phyloP scores from a whole-genome alignment of 1,140 invertebrate genomes.

The Drosophila murphyi region DNA sequence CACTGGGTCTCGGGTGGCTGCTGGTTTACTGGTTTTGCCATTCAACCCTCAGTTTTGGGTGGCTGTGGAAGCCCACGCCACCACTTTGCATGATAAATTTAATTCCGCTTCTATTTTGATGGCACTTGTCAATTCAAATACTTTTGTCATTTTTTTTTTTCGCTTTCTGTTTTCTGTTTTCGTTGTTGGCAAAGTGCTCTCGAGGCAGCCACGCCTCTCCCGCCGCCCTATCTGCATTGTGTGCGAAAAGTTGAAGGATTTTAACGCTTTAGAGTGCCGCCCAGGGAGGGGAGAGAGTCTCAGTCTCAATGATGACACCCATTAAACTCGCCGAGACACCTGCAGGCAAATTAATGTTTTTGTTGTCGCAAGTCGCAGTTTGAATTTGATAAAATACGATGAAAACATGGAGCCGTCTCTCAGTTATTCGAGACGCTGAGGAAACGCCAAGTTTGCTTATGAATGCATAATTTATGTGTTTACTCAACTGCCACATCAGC shows the following conservation, averaged over 20 bases:
- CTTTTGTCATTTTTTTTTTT: conserved; percentile 69
- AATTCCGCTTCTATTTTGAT: conserved; percentile 83
- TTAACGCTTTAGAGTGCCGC: conserved; percentile 71
- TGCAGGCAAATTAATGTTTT: conserved; percentile 72
- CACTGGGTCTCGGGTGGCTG: conserved; percentile 24
- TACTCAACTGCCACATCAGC: background rate
- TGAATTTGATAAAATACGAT: background rate
- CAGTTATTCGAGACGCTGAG: conserved; percentile 18
- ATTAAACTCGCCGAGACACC: conserved; percentile 58
- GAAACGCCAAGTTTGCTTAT: background rate
- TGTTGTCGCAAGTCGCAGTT: conserved; percentile 1
- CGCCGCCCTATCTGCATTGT: conserved; percentile 18
- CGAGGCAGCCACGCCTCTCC: conserved; percentile 47
- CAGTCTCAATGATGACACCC: conserved; percentile 43
- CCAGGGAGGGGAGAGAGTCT: conserved; percentile 21
- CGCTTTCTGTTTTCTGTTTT: background rate
- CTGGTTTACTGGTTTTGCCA: background rate
- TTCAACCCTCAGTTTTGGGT: background rate
- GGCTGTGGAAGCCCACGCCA: conserved; percentile 28
- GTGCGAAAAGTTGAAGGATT: conserved; percentile 81
- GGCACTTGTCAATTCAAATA: conserved; percentile 82
- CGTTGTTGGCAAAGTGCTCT: conserved; percentile 58
- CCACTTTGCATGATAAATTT: conserved; percentile 81
- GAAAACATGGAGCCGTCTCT: conserved; percentile 19
- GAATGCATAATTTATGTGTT: conserved; percentile 15